Percentiles rank a stretch among this genome's conserved stretches.
Evolutionary conservation across 2,113 vertebrate species (phyloP).

Genomic region (Hiodon tergisus): DNA sequence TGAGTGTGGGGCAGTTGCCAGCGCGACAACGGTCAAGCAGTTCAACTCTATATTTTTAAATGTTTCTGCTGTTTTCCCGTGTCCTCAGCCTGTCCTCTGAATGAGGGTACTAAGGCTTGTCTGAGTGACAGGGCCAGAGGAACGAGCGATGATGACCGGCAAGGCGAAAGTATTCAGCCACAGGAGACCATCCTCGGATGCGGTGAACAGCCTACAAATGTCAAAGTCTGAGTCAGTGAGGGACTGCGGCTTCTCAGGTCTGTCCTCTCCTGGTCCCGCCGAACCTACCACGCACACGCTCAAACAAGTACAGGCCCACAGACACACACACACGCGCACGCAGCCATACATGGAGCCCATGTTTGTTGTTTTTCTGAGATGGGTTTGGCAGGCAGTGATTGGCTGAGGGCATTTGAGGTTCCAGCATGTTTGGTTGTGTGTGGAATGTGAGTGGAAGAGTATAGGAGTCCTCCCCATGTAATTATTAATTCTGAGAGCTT

Average conservation of each 20-base stretch:
- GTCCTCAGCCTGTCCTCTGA: neutral
- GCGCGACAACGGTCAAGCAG: too few relatives aligned
- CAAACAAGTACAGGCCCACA: neutral
- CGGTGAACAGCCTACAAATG: constrained; percentile 36
- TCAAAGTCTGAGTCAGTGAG: constrained; percentile 68
- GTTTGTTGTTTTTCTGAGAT: neutral
- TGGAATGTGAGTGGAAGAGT: too few relatives aligned
- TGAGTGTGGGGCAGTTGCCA: too few relatives aligned
- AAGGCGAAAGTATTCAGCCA: constrained; percentile 40
- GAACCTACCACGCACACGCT: neutral
- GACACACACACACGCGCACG: too few relatives aligned
- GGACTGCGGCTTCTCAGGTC: constrained; percentile 87
- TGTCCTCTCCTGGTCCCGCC: constrained; percentile 15
- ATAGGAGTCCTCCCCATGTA: too few relatives aligned
- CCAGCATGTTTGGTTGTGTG: too few relatives aligned
- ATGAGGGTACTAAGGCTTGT: constrained; percentile 9
- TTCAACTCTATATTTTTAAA: too few relatives aligned
- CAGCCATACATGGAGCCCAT: neutral
- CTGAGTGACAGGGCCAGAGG: neutral
- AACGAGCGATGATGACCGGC: constrained; percentile 18
- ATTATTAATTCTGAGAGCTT: too few relatives aligned
- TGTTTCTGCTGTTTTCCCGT: neutral
- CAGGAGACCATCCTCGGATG: constrained; percentile 33
- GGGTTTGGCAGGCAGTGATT: neutral
- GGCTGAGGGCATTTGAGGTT: neutral